These are phyloP conservation scores for Pitangus sulphuratus DNA, from an alignment of 2,797 vertebrate species.

Conservation along the genomic window DNA sequence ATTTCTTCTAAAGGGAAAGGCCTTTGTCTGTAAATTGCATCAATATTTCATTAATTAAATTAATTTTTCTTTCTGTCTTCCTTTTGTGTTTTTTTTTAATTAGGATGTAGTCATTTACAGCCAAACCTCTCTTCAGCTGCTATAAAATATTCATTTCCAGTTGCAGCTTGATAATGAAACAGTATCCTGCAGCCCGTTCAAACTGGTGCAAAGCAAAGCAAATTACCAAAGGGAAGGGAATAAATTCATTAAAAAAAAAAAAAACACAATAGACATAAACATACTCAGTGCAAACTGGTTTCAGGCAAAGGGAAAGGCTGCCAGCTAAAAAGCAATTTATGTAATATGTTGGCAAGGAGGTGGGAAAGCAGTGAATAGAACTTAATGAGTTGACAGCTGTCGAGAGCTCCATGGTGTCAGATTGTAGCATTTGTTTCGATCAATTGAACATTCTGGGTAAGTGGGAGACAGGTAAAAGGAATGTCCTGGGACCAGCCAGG, in stretches of 20 bases:
- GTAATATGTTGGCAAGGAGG: slow-evolving; percentile 12
- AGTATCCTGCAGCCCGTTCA: slow-evolving; percentile 45
- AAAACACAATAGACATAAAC: not conserved
- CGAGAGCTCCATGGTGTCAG: not conserved
- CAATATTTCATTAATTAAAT: slow-evolving; percentile 52
- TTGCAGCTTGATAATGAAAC: slow-evolving; percentile 54
- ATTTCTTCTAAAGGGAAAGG: not conserved
- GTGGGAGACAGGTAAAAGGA: not conserved
- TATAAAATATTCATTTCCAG: slow-evolving; percentile 62
- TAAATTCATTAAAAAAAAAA: not conserved
- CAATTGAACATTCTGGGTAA: slow-evolving; percentile 11
- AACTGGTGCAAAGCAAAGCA: slow-evolving; percentile 31
- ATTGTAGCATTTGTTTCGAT: slow-evolving; percentile 21
- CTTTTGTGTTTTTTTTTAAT: slow-evolving; percentile 51
- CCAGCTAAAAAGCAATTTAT: slow-evolving; percentile 52
- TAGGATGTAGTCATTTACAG: slow-evolving; percentile 51
- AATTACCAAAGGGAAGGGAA: slow-evolving; percentile 29
- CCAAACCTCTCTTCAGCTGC: slow-evolving; percentile 27
- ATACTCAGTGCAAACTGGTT: not conserved
- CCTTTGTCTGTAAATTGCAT: slow-evolving; percentile 19
- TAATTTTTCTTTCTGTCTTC: slow-evolving; percentile 20
- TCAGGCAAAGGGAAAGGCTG: not conserved
- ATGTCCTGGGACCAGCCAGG: slow-evolving; percentile 3
- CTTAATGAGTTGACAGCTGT: slow-evolving; percentile 52
- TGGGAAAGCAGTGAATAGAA: slow-evolving; percentile 34